Evolutionary conservation across 2,797 vertebrate species (phyloP), one percentile per base, ranked within the genome.

Genomic region (Numenius phaeopus): DNA sequence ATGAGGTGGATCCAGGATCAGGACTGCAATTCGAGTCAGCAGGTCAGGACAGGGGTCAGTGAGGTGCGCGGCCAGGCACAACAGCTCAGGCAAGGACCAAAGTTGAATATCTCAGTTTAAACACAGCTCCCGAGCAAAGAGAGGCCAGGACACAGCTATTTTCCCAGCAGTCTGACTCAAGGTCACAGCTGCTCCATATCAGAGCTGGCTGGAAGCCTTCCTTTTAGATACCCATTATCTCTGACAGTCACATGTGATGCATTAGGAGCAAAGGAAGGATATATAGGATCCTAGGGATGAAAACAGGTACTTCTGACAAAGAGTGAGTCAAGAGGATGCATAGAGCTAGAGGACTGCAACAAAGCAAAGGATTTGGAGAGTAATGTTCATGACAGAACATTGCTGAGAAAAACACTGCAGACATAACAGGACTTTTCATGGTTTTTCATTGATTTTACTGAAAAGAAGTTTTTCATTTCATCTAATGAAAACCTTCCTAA

Each of bases 111-210:
- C 54, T 77, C 34, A 10, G 20, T 32, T 84, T 32, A 76, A 69
- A 54, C 0, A 2, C 1, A 21, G 5, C 5, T 58, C 27, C 39
- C 0, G 0, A 65, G 23, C 12, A 59, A 84, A 82, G 8, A 18
- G 19, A 37, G 21, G 4, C 1, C 7, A 39, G 15, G n/a, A 55
- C 10, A 42, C 21, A 54, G 34, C 30, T 66, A 10, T 81, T 86
- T 72, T 66, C 75, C 34, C 50, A 22, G 8, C 2, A 79, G 8
- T n/a, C n/a, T 59, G 30, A 37, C 66, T 64, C 55, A 52, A 64
- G 52, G 34, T 77, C 40, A 64, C 5, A 59, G n/a, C 17, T 64
- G 47, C 24, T 34, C 7, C 44, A 3, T 5, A 37, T 21, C 54
- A 66, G 1, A 2, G 8, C 21, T 76, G 19, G 4, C 27, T 52